A percentile compares a stretch with the other conserved stretches of the same genome.
These are phyloP conservation scores for Cephus pygmeus DNA, from an alignment of 2,888 invertebrate species.

Conservation along the genomic window DNA sequence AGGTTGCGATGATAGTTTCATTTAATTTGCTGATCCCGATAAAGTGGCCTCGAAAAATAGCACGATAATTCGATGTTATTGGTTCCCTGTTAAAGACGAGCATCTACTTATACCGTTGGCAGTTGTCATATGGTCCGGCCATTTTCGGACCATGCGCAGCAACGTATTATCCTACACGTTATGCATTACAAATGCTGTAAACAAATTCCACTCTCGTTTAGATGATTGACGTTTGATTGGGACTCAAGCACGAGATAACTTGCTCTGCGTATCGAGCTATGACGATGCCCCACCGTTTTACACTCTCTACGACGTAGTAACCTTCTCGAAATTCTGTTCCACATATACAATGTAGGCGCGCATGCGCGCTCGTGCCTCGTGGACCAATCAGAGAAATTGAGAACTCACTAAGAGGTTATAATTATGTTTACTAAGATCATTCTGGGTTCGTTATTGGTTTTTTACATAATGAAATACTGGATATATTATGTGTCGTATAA, in stretches of 20 bases:
- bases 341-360: neutral
- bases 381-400: neutral
- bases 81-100: slow-evolving; percentile 31
- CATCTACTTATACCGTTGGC: slow-evolving; percentile 14
- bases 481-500: neutral
- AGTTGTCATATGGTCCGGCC: slow-evolving; percentile 9
- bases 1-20: neutral
- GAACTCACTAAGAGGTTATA: neutral
- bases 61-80: slow-evolving; percentile 41
- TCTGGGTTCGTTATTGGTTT: neutral
- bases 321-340: slow-evolving; percentile 9
- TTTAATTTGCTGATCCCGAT: slow-evolving; percentile 2
- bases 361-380: neutral
- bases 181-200: slow-evolving; percentile 34
- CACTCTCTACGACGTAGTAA: slow-evolving; percentile 10
- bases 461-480: neutral
- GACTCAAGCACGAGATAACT: slow-evolving; percentile 13
- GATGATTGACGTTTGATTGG: slow-evolving; percentile 41
- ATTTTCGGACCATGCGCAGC: slow-evolving; percentile 39
- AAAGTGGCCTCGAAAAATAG: slow-evolving; percentile 33
- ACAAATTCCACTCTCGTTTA: slow-evolving; percentile 47
- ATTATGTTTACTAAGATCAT: neutral
- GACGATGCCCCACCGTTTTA: neutral
- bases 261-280: slow-evolving; percentile 1
- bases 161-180: slow-evolving; percentile 22